Conservation (phyloP, 2,113 vertebrate genomes). For the Lagopus muta region DNA sequence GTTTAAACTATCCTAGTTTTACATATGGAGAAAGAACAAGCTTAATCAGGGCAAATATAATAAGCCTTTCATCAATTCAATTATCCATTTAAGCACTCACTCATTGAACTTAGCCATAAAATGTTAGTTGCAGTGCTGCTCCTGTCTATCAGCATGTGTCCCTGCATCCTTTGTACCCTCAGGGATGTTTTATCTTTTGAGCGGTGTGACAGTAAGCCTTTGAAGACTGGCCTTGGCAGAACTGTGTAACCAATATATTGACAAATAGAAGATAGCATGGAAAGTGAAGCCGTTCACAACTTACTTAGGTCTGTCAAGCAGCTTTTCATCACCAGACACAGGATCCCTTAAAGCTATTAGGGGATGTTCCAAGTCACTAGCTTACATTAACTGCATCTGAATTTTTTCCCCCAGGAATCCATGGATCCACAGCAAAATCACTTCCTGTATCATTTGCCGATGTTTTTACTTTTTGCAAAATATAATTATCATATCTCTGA, state of each 20-base stretch:
- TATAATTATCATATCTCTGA: neutral
- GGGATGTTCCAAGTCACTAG: neutral
- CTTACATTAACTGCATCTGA: neutral
- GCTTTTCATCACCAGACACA: neutral
- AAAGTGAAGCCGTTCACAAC: slow-evolving; percentile 1
- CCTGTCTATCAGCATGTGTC: slow-evolving; percentile 38
- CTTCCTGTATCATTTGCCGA: neutral
- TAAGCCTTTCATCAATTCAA: slow-evolving; percentile 53
- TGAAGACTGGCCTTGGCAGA: slow-evolving; percentile 14
- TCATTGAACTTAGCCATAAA: slow-evolving; percentile 54
- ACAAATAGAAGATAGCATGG: neutral
- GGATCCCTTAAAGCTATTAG: neutral
- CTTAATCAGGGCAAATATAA: neutral
- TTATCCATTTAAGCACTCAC: slow-evolving; percentile 29
- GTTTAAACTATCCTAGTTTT: neutral
- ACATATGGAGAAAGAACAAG: slow-evolving; percentile 19
- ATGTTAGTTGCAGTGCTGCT: slow-evolving; percentile 7
- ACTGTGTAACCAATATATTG: slow-evolving; percentile 40
- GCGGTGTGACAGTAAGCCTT: slow-evolving; percentile 48
- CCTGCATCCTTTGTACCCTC: slow-evolving; percentile 40
- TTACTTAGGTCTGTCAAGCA: neutral
- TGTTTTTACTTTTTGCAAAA: neutral
- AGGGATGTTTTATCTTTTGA: slow-evolving; percentile 49
- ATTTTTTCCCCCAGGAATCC: neutral
- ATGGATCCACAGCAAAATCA: neutral